A percentile compares a stretch with the other conserved stretches of the same genome.
phyloP scores from a whole-genome alignment of 2,797 vertebrate species.

The Pteronotus mesoamericanus region DNA sequence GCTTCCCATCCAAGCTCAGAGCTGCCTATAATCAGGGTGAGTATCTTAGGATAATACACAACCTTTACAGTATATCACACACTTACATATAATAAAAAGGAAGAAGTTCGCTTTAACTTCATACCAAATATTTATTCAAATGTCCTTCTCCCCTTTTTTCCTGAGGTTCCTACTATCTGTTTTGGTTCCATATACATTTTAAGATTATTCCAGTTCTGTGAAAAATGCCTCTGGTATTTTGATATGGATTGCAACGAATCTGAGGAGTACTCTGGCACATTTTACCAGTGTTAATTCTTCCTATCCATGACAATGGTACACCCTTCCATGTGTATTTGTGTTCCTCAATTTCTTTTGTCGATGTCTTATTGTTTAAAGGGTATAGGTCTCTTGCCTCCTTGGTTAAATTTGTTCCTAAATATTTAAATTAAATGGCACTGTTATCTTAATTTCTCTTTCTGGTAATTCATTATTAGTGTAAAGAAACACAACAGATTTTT shows the following conservation, averaged over 20 bases:
- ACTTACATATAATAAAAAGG: background rate
- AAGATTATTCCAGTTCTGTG: too few relatives aligned
- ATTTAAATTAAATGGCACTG: too few relatives aligned
- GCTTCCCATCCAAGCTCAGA: background rate
- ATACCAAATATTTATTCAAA: background rate
- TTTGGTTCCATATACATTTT: accelerated
- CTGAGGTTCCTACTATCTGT: background rate
- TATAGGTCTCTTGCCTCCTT: background rate
- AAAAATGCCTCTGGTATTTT: too few relatives aligned
- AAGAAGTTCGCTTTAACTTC: background rate
- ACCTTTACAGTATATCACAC: background rate
- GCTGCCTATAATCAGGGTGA: background rate
- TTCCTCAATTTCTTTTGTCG: too few relatives aligned
- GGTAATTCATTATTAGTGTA: too few relatives aligned
- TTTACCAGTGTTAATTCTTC: accelerated
- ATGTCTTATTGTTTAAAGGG: background rate
- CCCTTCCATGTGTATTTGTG: background rate
- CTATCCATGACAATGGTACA: accelerated
- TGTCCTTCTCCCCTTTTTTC: background rate
- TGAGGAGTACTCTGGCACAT: accelerated
- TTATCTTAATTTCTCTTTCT: too few relatives aligned
- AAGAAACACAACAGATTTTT: too few relatives aligned
- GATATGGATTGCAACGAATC: accelerated
- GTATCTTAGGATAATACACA: background rate
- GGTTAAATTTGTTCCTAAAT: background rate